These are phyloP conservation scores for Carduelis carduelis DNA, from an alignment of 2,797 vertebrate genomes.

Conservation along the genomic window DNA sequence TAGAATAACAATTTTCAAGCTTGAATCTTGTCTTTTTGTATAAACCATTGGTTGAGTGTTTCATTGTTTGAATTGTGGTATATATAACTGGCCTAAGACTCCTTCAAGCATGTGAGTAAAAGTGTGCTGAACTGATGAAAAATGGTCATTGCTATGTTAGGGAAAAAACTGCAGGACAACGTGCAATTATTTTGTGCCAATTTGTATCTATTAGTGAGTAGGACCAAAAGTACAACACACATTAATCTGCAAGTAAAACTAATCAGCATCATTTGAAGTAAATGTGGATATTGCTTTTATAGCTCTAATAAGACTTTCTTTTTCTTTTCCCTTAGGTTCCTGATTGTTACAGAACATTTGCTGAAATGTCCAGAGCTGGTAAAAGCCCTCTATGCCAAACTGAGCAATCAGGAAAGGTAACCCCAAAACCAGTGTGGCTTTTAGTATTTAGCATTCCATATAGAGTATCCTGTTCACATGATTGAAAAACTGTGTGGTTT, in stretches of 20 bases:
- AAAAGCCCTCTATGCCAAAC: slow-evolving; percentile 84
- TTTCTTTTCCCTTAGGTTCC: slow-evolving; percentile 76
- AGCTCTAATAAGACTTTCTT: slow-evolving; percentile 7
- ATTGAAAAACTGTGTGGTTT: slow-evolving; percentile 71
- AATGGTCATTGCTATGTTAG: neutral
- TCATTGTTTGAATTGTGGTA: neutral
- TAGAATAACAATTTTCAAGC: neutral
- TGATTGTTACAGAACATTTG: slow-evolving; percentile 91
- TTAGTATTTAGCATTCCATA: slow-evolving; percentile 65
- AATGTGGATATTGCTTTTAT: neutral
- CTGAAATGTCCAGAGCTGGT: slow-evolving; percentile 86
- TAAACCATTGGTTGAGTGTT: neutral
- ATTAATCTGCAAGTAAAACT: neutral
- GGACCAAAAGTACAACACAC: neutral
- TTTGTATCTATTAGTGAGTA: neutral
- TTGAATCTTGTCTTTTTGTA: neutral
- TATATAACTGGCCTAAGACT: neutral
- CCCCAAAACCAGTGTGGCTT: slow-evolving; percentile 60
- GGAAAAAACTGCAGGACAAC: neutral
- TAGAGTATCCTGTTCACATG: slow-evolving; percentile 64
- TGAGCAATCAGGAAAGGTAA: slow-evolving; percentile 90
- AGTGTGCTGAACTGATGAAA: neutral
- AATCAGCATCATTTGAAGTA: neutral
- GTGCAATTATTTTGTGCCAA: neutral
- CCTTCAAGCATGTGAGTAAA: neutral